phyloP scores from a whole-genome alignment of 2,888 invertebrate genomes.

The Dorcus parallelipipedus region DNA sequence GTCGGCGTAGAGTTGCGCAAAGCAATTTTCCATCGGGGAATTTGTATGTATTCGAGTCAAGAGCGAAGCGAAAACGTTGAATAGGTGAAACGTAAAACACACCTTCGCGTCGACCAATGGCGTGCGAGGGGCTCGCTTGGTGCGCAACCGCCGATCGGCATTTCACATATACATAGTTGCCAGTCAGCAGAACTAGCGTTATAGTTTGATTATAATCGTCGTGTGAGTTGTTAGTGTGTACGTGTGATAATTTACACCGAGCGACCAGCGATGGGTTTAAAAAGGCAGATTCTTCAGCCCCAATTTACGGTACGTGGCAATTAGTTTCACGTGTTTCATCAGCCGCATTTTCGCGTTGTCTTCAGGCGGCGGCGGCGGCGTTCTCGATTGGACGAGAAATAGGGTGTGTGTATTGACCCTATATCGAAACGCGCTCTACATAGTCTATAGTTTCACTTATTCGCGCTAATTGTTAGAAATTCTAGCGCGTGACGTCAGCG shows the following conservation, averaged over 20 bases:
- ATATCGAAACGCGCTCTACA: not conserved
- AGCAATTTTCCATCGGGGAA: not conserved
- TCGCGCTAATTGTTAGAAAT: too few relatives aligned
- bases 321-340: not conserved
- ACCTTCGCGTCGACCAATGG: conserved; percentile 9
- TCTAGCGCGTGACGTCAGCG: too few relatives aligned
- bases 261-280: conserved; percentile 11
- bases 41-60: too few relatives aligned
- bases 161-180: too few relatives aligned
- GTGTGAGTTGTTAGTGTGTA: not conserved
- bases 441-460: too few relatives aligned
- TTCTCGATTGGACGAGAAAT: conserved; percentile 22
- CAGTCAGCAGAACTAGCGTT: too few relatives aligned
- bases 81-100: conserved; percentile 3
- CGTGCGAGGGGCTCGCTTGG: not conserved
- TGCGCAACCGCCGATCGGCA: not conserved
- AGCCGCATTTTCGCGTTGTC: not conserved
- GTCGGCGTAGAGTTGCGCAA: not conserved
- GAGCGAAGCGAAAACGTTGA: not conserved
- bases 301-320: conserved; percentile 5
- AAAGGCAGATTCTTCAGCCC: conserved; percentile 8
- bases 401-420: conserved; percentile 23
- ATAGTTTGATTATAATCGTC: too few relatives aligned
- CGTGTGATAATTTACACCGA: not conserved
- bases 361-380: not conserved